phyloP scores from a whole-genome alignment of 2,888 invertebrate genomes.

The Dermolepida albohirtum region DNA sequence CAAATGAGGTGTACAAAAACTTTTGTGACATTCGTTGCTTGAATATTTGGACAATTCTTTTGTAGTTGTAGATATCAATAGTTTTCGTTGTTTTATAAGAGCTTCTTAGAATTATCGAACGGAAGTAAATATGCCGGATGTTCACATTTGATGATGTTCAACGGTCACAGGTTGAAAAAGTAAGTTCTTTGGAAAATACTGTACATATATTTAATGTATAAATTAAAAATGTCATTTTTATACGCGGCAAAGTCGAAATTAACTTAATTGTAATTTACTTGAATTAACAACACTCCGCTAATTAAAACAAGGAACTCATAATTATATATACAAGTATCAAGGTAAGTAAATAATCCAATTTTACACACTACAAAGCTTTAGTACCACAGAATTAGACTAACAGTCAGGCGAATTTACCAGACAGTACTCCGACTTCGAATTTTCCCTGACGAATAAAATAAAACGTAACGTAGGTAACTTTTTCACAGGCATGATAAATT shows the following conservation, averaged over 20 bases:
- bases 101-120: no score
- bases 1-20: no score
- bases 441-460: not conserved
- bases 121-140: no score
- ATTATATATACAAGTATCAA: conserved; percentile 4
- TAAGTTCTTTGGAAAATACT: no score
- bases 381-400: not conserved
- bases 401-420: conserved; percentile 21
- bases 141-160: no score
- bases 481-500: conserved; percentile 11
- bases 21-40: no score
- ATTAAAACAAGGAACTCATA: conserved; percentile 16
- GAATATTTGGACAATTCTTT: no score
- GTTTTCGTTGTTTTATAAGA: no score
- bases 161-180: no score
- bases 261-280: conserved; percentile 18
- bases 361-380: conserved; percentile 20
- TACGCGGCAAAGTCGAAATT: not conserved
- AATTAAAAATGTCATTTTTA: no score
- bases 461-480: conserved; percentile 1
- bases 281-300: conserved; percentile 17
- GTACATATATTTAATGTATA: no score
- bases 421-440: not conserved
- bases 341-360: conserved; percentile 28
- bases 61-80: no score